phyloP scores from a whole-genome alignment of 2,113 vertebrate genomes.

The Sporophila hypoxantha region DNA sequence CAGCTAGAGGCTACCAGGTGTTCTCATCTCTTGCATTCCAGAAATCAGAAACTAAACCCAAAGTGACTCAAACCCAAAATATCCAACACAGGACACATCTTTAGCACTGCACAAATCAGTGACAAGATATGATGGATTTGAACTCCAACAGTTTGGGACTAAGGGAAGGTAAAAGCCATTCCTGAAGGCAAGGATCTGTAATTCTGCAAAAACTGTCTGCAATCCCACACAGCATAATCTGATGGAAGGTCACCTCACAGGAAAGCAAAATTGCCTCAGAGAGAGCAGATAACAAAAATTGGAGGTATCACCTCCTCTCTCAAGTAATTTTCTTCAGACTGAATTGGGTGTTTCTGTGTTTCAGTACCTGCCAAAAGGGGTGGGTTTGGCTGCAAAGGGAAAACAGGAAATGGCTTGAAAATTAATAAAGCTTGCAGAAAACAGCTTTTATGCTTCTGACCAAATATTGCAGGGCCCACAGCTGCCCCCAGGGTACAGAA shows the following conservation, averaged over 20 bases:
- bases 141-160: not conserved
- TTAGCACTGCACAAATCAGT: rapidly evolving
- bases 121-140: not conserved
- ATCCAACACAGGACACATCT: not conserved
- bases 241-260: not conserved
- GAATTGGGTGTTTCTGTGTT: not conserved
- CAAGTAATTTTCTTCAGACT: not conserved
- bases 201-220: not conserved
- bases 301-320: not conserved
- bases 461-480: not conserved
- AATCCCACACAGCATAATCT: not conserved
- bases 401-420: conserved; percentile 67
- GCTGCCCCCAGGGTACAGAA: not conserved
- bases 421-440: conserved; percentile 59
- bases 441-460: conserved; percentile 20
- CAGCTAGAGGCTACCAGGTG: not conserved
- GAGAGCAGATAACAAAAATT: not conserved
- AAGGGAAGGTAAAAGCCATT: not conserved
- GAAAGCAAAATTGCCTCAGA: not conserved
- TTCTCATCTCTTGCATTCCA: not conserved
- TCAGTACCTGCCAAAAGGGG: conserved; percentile 45
- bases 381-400: conserved; percentile 34
- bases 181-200: not conserved
- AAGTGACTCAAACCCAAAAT: not conserved
- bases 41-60: not conserved